Evolutionary conservation across 2,888 invertebrate genomes (phyloP).

Genomic region (Agrilus mali): DNA sequence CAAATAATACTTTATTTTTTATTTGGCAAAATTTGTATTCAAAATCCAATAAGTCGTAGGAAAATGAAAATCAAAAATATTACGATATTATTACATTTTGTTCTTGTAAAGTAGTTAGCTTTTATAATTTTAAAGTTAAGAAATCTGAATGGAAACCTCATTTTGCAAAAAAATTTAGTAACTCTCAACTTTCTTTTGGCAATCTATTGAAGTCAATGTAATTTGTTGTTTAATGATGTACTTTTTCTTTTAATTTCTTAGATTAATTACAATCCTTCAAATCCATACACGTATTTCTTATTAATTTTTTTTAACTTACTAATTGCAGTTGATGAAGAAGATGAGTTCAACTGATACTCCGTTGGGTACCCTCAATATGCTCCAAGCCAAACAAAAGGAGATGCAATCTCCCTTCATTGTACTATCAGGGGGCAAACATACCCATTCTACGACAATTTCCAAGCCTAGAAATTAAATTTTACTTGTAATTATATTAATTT

Average conservation of each 20-base stretch:
- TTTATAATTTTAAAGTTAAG: too few relatives aligned
- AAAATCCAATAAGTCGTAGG: neutral
- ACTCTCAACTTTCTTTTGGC: neutral
- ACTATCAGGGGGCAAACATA: constrained; percentile 76
- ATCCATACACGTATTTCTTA: neutral
- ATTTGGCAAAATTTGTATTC: constrained; percentile 1
- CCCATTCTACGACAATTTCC: constrained; percentile 36
- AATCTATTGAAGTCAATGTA: neutral
- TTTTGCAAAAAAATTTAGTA: too few relatives aligned
- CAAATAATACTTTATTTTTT: constrained; percentile 1
- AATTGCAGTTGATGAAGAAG: constrained; percentile 73
- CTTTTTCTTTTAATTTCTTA: neutral
- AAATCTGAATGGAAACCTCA: too few relatives aligned
- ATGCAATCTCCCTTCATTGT: constrained; percentile 88
- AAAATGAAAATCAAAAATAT: too few relatives aligned
- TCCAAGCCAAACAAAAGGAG: constrained; percentile 92
- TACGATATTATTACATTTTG: too few relatives aligned
- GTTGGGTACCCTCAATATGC: constrained; percentile 82
- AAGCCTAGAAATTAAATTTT: constrained; percentile 18
- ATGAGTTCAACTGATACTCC: constrained; percentile 99
- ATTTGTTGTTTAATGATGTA: neutral
- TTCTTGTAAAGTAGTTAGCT: too few relatives aligned
- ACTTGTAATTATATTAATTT: neutral
- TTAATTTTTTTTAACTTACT: constrained; percentile 5
- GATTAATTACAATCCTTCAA: neutral